phyloP scores from a whole-genome alignment of 2,797 vertebrate species.

The Coendou prehensilis region DNA sequence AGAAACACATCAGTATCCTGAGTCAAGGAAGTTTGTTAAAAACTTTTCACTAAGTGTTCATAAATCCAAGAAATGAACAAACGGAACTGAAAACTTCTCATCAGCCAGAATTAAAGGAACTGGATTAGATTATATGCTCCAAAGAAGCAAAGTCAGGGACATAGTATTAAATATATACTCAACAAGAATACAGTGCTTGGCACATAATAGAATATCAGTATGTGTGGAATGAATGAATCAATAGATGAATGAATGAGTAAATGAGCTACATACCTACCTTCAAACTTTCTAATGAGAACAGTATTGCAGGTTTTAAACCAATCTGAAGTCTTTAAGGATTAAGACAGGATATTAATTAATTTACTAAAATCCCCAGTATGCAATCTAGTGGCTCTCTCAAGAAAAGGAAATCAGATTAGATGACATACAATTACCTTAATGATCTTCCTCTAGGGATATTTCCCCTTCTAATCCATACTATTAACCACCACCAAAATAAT shows the following conservation, averaged over 20 bases:
- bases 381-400: constrained; percentile 34
- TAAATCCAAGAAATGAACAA: constrained; percentile 33
- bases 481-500: constrained; percentile 59
- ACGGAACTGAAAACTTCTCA: not conserved
- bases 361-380: constrained; percentile 57
- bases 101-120: not conserved
- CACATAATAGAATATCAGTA: not conserved
- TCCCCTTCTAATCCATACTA: constrained; percentile 47
- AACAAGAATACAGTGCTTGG: not conserved
- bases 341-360: constrained; percentile 65
- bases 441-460: constrained; percentile 23
- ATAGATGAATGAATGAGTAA: not conserved
- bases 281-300: constrained; percentile 40
- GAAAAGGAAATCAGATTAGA: constrained; percentile 74
- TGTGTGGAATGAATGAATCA: not conserved
- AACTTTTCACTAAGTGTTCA: not conserved
- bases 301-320: constrained; percentile 22
- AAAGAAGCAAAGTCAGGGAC: not conserved
- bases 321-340: constrained; percentile 53
- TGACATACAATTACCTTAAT: constrained; percentile 64
- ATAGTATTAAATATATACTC: not conserved
- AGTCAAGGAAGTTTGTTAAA: constrained; percentile 31
- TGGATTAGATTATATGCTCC: not conserved
- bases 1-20: not conserved
- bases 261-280: not conserved